These are phyloP conservation scores for Leptura quadrifasciata DNA, from an alignment of 2,888 invertebrate species.

Conservation along the genomic window DNA sequence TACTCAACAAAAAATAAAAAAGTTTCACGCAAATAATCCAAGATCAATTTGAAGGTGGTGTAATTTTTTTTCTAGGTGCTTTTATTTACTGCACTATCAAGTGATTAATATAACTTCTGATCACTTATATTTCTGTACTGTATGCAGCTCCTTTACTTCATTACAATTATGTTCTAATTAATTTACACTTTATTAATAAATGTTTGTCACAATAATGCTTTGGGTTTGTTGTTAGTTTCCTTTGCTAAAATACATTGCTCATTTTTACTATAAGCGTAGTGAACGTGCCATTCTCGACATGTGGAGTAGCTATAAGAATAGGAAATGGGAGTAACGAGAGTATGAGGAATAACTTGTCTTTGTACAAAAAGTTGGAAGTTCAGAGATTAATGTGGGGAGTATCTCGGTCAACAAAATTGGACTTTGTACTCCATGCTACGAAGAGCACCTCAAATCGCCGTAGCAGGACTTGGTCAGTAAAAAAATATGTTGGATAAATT, in stretches of 20 bases:
- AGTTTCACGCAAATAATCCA: conserved; percentile 22
- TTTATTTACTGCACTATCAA: conserved; percentile 46
- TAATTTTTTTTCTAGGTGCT: conserved; percentile 29
- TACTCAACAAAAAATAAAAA: neutral
- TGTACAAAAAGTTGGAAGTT: no score
- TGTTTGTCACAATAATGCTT: conserved; percentile 75
- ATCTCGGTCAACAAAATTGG: no score
- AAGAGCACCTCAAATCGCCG: no score
- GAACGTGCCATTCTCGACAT: neutral
- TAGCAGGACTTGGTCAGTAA: no score
- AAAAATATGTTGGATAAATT: no score
- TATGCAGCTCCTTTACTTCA: conserved; percentile 67
- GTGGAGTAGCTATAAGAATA: neutral
- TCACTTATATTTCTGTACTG: conserved; percentile 67
- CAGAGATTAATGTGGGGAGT: no score
- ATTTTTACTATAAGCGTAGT: conserved; percentile 56
- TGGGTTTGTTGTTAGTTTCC: conserved; percentile 74
- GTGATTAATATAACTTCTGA: conserved; percentile 59
- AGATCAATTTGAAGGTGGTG: conserved; percentile 27
- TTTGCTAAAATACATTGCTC: conserved; percentile 63
- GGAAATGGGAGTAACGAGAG: neutral
- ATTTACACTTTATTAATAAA: conserved; percentile 74
- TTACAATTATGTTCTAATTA: conserved; percentile 71
- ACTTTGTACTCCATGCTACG: no score
- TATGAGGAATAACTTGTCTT: no score